phyloP scores from a whole-genome alignment of 2,888 invertebrate species.

The Epinotia brunnichana region DNA sequence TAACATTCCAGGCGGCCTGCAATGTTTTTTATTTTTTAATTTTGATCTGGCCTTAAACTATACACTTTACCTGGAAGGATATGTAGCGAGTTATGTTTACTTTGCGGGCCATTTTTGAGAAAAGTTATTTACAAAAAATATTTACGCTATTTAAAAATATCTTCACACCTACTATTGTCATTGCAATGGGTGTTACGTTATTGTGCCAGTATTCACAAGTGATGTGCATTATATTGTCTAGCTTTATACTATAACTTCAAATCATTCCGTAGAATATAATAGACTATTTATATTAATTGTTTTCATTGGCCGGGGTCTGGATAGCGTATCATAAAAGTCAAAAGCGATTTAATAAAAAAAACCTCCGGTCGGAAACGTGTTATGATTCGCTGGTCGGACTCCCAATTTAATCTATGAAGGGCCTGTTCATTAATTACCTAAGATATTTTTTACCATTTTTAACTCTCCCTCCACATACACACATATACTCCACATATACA shows the following conservation, averaged over 20 bases:
- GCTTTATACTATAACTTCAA: slow-evolving; percentile 14
- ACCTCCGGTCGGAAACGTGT: neutral
- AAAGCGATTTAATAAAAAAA: neutral
- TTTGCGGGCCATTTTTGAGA: too few species aligned
- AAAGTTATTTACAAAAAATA: too few species aligned
- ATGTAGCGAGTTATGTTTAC: too few species aligned
- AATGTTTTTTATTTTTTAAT: too few species aligned
- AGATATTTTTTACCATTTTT: neutral
- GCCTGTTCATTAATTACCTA: neutral
- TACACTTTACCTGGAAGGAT: too few species aligned
- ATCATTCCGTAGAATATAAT: slow-evolving; percentile 25
- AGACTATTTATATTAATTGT: slow-evolving; percentile 10
- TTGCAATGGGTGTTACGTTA: neutral
- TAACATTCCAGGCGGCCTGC: too few species aligned
- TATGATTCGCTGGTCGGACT: slow-evolving; percentile 1
- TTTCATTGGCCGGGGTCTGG: neutral
- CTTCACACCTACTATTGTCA: neutral
- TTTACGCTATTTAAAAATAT: neutral
- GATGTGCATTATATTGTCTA: slow-evolving; percentile 2
- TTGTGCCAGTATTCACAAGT: neutral
- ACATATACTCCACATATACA: too few species aligned
- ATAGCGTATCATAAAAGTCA: neutral
- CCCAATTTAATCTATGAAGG: neutral
- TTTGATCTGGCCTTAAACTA: too few species aligned
- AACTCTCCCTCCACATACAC: too few species aligned